Evolutionary conservation across 1,140 invertebrate genomes (phyloP).

Genomic region (Dryas iulia): DNA sequence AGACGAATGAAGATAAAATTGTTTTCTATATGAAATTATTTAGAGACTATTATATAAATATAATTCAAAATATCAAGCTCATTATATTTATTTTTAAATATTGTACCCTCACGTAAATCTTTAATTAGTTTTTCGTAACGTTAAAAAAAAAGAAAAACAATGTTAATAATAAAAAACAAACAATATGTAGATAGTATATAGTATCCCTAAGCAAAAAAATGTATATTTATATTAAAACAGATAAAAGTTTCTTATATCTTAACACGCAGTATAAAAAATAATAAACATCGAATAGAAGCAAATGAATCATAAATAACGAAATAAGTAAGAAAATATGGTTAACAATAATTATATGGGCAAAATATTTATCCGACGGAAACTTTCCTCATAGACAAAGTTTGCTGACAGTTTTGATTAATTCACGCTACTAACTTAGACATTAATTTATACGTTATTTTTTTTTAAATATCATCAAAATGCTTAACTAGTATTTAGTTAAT

Average conservation of each 20-base stretch:
- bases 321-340: background rate
- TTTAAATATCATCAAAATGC: background rate
- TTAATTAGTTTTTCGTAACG: too few species aligned
- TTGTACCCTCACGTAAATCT: too few species aligned
- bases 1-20: too few species aligned
- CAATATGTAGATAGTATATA: too few species aligned
- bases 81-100: too few species aligned
- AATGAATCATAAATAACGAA: background rate
- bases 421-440: background rate
- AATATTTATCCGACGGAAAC: conserved; percentile 5
- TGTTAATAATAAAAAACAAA: too few species aligned
- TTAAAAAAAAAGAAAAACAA: too few species aligned
- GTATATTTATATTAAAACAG: background rate
- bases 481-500: background rate
- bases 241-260: background rate
- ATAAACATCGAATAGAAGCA: background rate
- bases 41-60: too few species aligned
- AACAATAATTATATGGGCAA: background rate
- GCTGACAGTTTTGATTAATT: conserved; percentile 18
- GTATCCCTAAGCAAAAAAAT: too few species aligned
- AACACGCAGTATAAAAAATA: background rate
- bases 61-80: too few species aligned
- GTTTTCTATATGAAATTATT: too few species aligned
- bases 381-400: conserved; percentile 21
- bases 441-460: background rate